These are phyloP conservation scores for Lutjanus campechanus DNA, from an alignment of 2,797 vertebrate species.

Conservation along the genomic window DNA sequence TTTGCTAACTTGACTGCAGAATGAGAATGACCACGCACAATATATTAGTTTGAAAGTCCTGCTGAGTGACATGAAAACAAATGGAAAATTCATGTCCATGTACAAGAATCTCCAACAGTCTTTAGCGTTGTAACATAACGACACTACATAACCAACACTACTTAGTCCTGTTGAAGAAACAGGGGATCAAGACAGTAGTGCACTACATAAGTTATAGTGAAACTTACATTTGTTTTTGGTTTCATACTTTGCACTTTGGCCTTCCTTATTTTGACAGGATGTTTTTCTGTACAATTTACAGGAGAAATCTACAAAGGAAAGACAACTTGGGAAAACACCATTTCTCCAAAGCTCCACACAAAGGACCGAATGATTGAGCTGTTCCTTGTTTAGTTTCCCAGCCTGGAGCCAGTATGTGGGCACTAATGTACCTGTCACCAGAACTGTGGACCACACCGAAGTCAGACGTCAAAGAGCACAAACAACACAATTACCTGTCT, in stretches of 20 bases:
- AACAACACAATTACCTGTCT: constrained; percentile 49
- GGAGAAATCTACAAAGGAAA: constrained; percentile 31
- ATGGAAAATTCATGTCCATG: too few relatives aligned
- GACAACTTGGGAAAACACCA: constrained; percentile 10
- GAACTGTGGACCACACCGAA: constrained; percentile 58
- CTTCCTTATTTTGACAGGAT: background rate
- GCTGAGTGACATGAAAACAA: too few relatives aligned
- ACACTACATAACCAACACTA: background rate
- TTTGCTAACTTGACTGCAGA: too few relatives aligned
- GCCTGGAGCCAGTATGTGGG: constrained; percentile 44
- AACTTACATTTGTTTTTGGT: background rate
- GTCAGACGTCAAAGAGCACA: constrained; percentile 45
- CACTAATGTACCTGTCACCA: constrained; percentile 66
- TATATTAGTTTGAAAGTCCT: too few relatives aligned
- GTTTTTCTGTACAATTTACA: background rate
- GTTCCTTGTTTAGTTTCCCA: constrained; percentile 63
- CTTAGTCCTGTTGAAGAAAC: background rate
- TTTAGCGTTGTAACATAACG: background rate
- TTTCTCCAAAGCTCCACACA: constrained; percentile 47
- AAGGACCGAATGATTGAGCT: constrained; percentile 55
- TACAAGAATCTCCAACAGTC: background rate
- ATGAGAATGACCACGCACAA: too few relatives aligned
- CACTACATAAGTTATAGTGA: background rate
- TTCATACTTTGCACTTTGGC: background rate
- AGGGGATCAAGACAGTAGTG: background rate